Conservation (phyloP, 2,888 invertebrate genomes). For the Thecophora atra region DNA sequence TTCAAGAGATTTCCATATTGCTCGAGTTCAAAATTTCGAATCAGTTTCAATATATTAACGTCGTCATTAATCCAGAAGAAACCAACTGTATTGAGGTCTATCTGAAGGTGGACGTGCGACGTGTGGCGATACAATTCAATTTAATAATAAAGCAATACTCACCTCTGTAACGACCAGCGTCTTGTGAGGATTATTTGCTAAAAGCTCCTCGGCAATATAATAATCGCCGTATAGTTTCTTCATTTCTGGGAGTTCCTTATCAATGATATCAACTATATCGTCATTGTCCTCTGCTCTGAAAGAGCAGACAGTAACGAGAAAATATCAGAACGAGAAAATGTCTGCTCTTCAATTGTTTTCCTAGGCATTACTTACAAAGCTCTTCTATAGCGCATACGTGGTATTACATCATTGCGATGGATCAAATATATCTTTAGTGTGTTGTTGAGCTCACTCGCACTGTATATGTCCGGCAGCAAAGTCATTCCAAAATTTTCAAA, state of each 20-base stretch:
- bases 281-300: slow-evolving; percentile 83
- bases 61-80: slow-evolving; percentile 59
- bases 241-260: slow-evolving; percentile 68
- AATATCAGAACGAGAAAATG: not conserved
- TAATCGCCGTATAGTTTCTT: slow-evolving; percentile 72
- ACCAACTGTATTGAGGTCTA: slow-evolving; percentile 50
- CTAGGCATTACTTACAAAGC: slow-evolving; percentile 51
- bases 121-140: not conserved
- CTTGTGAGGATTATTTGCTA: slow-evolving; percentile 58
- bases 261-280: slow-evolving; percentile 73
- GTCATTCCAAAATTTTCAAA: slow-evolving; percentile 44
- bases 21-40: slow-evolving; percentile 33
- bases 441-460: slow-evolving; percentile 33
- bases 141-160: slow-evolving; percentile 37
- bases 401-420: slow-evolving; percentile 45
- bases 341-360: not conserved
- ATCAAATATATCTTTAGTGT: slow-evolving; percentile 49
- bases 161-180: slow-evolving; percentile 74
- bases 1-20: slow-evolving; percentile 51
- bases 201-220: slow-evolving; percentile 75
- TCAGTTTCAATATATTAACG: slow-evolving; percentile 46
- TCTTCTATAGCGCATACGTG: slow-evolving; percentile 49
- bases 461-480: slow-evolving; percentile 50
- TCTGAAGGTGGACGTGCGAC: slow-evolving; percentile 37
- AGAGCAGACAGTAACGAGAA: too few species aligned